Conservation (phyloP, 2,797 vertebrate species). For the Coendou prehensilis region DNA sequence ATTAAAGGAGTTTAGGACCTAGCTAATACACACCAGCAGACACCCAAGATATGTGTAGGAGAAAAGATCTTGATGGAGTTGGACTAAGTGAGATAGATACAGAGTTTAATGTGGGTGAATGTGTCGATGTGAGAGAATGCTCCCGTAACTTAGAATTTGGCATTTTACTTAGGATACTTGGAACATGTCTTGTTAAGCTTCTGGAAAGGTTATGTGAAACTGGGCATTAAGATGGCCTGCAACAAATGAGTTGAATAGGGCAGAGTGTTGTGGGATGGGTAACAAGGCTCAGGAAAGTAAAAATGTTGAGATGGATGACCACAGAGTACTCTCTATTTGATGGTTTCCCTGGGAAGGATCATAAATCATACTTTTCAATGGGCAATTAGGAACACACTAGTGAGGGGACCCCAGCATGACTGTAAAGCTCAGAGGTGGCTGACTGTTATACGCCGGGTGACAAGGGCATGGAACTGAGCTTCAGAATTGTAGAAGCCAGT, state of each 20-base stretch:
- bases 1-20: neutral
- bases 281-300: neutral
- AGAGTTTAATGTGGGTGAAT: neutral
- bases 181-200: neutral
- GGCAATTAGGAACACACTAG: neutral
- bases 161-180: neutral
- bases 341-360: neutral
- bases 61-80: neutral
- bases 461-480: neutral
- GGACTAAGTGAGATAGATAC: neutral
- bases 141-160: neutral
- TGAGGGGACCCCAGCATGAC: neutral
- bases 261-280: neutral
- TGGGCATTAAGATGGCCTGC: neutral
- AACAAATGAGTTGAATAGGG: neutral
- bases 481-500: conserved; percentile 17
- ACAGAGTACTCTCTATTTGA: neutral
- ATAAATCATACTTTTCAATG: neutral
- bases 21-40: neutral
- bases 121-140: neutral
- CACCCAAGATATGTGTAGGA: neutral
- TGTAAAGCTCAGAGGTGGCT: neutral
- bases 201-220: neutral
- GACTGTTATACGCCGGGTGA: neutral
- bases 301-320: neutral